A percentile compares a stretch with the other conserved stretches of the same genome.
phyloP scores from a whole-genome alignment of 2,888 invertebrate species.

The Rotaria sp. region DNA sequence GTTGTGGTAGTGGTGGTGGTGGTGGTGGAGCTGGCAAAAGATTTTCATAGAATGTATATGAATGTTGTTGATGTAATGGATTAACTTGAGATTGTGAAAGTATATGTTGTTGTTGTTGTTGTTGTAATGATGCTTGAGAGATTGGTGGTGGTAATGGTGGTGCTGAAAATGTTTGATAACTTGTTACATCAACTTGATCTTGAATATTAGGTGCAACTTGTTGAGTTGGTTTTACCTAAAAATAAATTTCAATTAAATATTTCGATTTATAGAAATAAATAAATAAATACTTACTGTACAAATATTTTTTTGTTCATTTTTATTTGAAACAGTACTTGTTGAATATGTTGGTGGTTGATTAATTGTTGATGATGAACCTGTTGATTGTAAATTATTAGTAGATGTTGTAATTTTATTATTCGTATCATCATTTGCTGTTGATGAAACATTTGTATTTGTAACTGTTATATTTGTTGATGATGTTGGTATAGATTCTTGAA shows the following conservation, averaged over 20 bases:
- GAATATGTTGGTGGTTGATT: neutral
- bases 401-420: neutral
- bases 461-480: neutral
- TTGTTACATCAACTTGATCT: neutral
- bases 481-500: neutral
- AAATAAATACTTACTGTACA: neutral
- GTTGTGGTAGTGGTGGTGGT: neutral
- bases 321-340: neutral
- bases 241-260: too few species aligned
- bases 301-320: constrained; percentile 28
- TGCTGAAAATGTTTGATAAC: neutral
- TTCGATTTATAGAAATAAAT: too few species aligned
- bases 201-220: constrained; percentile 21
- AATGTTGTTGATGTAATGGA: neutral
- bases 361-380: neutral
- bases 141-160: neutral
- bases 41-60: constrained; percentile 6
- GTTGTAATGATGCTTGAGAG: neutral
- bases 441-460: neutral
- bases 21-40: neutral
- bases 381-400: neutral
- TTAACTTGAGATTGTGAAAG: neutral
- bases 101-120: neutral
- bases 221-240: constrained; percentile 14
- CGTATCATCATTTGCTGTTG: neutral